Evolutionary conservation across 1,140 invertebrate genomes (phyloP).

Genomic region (Caenorhabditis inopinata): DNA sequence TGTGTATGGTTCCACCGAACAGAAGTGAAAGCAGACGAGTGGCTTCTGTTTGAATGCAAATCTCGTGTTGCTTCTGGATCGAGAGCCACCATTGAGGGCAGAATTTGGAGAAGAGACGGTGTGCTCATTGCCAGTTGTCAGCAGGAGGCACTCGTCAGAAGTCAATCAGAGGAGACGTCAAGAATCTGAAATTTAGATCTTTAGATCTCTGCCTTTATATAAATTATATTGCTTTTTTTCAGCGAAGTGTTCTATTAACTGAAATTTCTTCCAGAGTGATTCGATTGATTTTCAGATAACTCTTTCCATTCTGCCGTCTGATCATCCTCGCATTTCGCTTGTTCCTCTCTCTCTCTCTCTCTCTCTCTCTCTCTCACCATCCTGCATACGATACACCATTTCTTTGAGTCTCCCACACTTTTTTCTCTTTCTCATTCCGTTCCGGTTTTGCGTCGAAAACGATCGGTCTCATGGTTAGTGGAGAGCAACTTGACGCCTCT

Average conservation of each 20-base stretch:
- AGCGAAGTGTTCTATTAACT: no score
- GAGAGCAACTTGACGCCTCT: slow-evolving; percentile 21
- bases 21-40: slow-evolving; percentile 43
- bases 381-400: no score
- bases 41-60: slow-evolving; percentile 49
- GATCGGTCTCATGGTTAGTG: neutral
- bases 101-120: slow-evolving; percentile 37
- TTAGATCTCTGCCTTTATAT: no score
- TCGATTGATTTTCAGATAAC: no score
- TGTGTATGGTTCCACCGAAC: slow-evolving; percentile 45
- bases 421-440: neutral
- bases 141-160: slow-evolving; percentile 48
- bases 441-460: slow-evolving; percentile 12
- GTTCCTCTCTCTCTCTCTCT: neutral
- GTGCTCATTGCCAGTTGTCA: slow-evolving; percentile 38
- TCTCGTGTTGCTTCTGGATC: slow-evolving; percentile 9
- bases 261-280: no score
- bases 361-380: neutral
- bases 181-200: neutral
- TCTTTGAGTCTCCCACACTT: neutral
- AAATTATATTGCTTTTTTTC: no score
- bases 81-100: slow-evolving; percentile 6
- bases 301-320: neutral
- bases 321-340: neutral
- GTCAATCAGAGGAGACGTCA: neutral